These are phyloP conservation scores for Rhyzopertha dominica DNA, from an alignment of 1,140 invertebrate species.

Conservation along the genomic window DNA sequence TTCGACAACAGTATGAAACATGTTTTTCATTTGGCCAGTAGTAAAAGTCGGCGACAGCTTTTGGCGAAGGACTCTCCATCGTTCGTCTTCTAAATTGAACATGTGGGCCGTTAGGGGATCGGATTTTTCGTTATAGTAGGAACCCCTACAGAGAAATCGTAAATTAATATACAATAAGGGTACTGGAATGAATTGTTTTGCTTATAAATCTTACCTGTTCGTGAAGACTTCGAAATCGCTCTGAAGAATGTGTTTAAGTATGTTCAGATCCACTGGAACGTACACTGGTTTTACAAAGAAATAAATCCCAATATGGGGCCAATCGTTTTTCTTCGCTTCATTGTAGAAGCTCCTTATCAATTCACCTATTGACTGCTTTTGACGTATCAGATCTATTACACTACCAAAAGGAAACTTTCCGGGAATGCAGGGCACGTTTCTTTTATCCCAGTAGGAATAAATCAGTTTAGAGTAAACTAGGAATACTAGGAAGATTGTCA, in stretches of 20 bases:
- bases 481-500: too few species aligned
- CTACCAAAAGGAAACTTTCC: conserved; percentile 38
- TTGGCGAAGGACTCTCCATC: conserved; percentile 45
- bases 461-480: too few species aligned
- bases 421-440: conserved; percentile 24
- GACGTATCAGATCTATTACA: conserved; percentile 21
- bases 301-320: conserved; percentile 41
- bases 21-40: conserved; percentile 43
- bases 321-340: conserved; percentile 20
- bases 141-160: conserved; percentile 51
- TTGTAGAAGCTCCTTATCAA: conserved; percentile 27
- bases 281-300: conserved; percentile 44
- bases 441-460: conserved; percentile 33
- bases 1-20: conserved; percentile 42
- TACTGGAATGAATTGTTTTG: too few species aligned
- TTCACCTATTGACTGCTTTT: conserved; percentile 25
- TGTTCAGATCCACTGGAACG: conserved; percentile 46
- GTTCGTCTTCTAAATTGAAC: conserved; percentile 29
- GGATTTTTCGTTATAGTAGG: conserved; percentile 47
- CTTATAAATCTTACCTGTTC: too few species aligned
- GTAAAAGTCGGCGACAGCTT: conserved; percentile 43
- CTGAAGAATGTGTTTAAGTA: conserved; percentile 49
- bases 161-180: too few species aligned
- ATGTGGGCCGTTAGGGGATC: conserved; percentile 50
- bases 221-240: conserved; percentile 54